Evolutionary conservation across 2,113 vertebrate species (phyloP).

Genomic region (Sclerurus mexicanus): DNA sequence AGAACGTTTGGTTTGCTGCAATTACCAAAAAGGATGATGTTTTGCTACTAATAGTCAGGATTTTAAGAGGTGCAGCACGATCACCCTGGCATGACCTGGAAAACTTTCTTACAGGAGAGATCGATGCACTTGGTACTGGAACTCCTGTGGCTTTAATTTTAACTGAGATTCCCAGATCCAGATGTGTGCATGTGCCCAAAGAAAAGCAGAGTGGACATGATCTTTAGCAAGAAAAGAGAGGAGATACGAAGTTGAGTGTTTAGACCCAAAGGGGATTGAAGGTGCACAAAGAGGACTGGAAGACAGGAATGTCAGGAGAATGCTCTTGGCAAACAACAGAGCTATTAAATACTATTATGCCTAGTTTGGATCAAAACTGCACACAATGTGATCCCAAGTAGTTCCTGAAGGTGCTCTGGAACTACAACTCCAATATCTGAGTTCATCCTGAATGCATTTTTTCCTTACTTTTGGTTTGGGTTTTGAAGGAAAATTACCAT

Average conservation of each 20-base stretch:
- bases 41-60: neutral
- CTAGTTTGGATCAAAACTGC: neutral
- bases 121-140: neutral
- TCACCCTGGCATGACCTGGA: neutral
- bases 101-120: neutral
- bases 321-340: neutral
- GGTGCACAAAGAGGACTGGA: neutral
- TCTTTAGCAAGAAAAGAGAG: neutral
- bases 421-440: neutral
- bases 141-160: neutral
- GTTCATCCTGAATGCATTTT: neutral
- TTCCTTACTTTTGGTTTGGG: neutral
- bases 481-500: neutral
- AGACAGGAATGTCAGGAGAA: neutral
- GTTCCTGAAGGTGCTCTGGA: neutral
- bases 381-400: fast-evolving
- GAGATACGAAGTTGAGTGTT: neutral
- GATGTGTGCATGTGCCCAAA: neutral
- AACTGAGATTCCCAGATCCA: neutral
- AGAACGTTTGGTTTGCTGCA: neutral
- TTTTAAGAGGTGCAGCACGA: neutral
- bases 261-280: neutral
- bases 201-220: neutral
- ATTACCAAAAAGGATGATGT: neutral
- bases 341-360: neutral